phyloP scores from a whole-genome alignment of 1,140 invertebrate species.

The Yoshiicerus persimilis region DNA sequence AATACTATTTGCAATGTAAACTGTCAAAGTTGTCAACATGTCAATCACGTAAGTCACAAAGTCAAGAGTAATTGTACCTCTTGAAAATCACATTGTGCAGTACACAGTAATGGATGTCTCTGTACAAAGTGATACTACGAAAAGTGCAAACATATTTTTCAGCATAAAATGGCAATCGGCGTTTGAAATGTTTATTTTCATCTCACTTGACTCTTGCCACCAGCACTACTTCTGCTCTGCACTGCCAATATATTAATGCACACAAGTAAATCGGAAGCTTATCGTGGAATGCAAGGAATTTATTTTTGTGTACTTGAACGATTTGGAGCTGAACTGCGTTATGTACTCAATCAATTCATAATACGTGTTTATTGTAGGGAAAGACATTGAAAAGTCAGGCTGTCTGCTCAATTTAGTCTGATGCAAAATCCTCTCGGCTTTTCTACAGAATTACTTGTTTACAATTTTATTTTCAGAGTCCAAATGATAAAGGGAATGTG shows the following conservation, averaged over 20 bases:
- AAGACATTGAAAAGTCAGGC: background rate
- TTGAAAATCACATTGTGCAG: background rate
- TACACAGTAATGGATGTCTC: background rate
- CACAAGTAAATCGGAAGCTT: conserved; percentile 2
- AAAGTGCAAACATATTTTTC: background rate
- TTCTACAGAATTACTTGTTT: background rate
- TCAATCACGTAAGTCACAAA: background rate
- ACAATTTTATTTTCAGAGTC: background rate
- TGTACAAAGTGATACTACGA: background rate
- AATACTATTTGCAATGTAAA: background rate
- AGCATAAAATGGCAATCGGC: too few relatives aligned
- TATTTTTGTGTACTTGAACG: background rate
- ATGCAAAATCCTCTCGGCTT: background rate
- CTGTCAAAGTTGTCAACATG: background rate
- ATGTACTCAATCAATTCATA: background rate
- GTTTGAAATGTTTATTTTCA: background rate
- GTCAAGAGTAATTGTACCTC: background rate
- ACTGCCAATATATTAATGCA: too few relatives aligned
- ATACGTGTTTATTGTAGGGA: background rate
- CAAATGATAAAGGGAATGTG: background rate
- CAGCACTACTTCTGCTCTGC: too few relatives aligned
- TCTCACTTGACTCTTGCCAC: background rate
- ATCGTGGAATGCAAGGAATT: background rate
- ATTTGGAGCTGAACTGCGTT: background rate
- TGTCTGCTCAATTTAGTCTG: background rate